A percentile compares a stretch with the other conserved stretches of the same genome.
Conservation (phyloP, 2,888 invertebrate genomes). For the Lepidochrysops patricia region DNA sequence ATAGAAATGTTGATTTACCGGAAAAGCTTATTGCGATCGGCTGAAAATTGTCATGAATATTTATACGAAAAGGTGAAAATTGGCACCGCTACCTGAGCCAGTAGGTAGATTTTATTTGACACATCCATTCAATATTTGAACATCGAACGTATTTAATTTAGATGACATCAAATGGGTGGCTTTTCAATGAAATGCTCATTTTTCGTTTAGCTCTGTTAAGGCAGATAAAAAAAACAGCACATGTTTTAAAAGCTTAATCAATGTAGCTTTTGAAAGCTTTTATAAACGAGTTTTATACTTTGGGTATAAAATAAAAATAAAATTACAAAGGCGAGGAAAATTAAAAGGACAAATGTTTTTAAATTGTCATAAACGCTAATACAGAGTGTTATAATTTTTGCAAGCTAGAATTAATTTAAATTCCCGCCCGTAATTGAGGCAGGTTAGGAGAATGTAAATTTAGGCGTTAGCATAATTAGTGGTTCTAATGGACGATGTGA, state of each 20-base stretch:
- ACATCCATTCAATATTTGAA: slow-evolving; percentile 4
- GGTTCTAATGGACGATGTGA: slow-evolving; percentile 25
- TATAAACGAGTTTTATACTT: too few species aligned
- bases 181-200: not conserved
- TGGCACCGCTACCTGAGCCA: too few species aligned
- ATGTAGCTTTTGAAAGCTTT: too few species aligned
- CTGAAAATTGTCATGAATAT: slow-evolving; percentile 5
- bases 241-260: too few species aligned
- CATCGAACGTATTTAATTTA: not conserved
- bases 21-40: not conserved
- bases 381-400: not conserved
- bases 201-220: not conserved
- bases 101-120: not conserved
- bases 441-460: slow-evolving; percentile 12
- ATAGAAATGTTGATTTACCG: not conserved
- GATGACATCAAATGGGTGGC: not conserved
- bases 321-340: not conserved
- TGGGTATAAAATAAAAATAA: not conserved
- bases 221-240: not conserved
- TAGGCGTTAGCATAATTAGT: slow-evolving; percentile 40
- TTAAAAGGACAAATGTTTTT: not conserved
- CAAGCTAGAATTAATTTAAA: slow-evolving; percentile 3
- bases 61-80: not conserved
- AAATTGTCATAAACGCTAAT: not conserved
- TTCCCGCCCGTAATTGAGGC: slow-evolving; percentile 12